Evolutionary conservation across 2,888 invertebrate species (phyloP).

Genomic region (Galeruca laticollis): DNA sequence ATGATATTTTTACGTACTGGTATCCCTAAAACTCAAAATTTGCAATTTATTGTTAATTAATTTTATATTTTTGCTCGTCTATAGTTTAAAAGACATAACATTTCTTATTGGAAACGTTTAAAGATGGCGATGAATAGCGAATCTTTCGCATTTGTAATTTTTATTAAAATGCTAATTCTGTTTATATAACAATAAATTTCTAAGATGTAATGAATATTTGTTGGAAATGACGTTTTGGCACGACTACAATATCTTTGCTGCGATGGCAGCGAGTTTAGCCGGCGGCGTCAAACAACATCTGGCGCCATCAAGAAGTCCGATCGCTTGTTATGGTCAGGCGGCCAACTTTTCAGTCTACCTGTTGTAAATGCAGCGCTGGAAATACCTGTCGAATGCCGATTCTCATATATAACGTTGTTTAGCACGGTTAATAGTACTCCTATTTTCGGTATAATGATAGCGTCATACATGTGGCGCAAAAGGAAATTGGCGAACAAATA

Average conservation of each 20-base stretch:
- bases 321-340: conserved; percentile 63
- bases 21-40: no score
- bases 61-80: no score
- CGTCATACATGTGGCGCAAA: no score
- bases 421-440: conserved; percentile 6
- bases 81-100: no score
- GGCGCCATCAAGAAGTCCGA: conserved; percentile 62
- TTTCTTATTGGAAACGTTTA: no score
- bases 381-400: background rate
- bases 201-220: conserved; percentile 1
- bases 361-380: conserved; percentile 14
- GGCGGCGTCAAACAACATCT: conserved; percentile 60
- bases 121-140: no score
- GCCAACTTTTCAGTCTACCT: conserved; percentile 56
- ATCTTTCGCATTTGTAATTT: background rate
- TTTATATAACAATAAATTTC: background rate
- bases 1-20: no score
- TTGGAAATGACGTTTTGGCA: conserved; percentile 8
- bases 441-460: background rate
- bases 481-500: no score
- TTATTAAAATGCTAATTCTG: background rate
- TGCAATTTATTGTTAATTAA: no score
- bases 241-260: background rate
- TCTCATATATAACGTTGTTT: conserved; percentile 17
- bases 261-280: conserved; percentile 22